Conservation (phyloP, 2,797 vertebrate genomes). For the Prionace glauca region DNA sequence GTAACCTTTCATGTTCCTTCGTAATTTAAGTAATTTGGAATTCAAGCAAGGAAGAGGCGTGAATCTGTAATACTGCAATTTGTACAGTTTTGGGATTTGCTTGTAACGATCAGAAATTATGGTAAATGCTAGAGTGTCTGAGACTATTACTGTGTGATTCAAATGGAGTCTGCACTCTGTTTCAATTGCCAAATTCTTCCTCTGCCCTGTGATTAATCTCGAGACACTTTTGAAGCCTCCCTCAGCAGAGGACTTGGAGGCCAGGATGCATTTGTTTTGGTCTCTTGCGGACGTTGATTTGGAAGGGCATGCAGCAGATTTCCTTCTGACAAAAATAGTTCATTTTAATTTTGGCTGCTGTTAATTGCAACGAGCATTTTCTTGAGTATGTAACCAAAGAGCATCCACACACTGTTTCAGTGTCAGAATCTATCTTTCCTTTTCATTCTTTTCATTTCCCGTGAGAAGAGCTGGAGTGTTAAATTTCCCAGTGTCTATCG, state of each 20-base stretch:
- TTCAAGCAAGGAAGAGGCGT: neutral
- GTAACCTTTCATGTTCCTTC: neutral
- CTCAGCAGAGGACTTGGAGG: conserved; percentile 44
- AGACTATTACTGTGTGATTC: conserved; percentile 42
- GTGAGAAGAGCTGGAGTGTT: neutral
- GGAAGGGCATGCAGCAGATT: conserved; percentile 50
- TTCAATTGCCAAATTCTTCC: conserved; percentile 47
- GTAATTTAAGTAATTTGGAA: neutral
- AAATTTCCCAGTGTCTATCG: neutral
- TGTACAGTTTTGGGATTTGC: neutral
- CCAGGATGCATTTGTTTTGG: conserved; percentile 41
- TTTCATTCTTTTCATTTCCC: neutral
- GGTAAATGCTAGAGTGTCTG: conserved; percentile 40
- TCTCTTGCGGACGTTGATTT: conserved; percentile 38
- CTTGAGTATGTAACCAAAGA: neutral
- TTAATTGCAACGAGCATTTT: conserved; percentile 20
- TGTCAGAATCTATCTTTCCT: neutral
- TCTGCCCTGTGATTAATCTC: conserved; percentile 45
- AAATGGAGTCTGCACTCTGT: conserved; percentile 18
- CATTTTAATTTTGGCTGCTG: neutral
- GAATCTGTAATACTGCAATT: neutral
- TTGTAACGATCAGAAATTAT: conserved; percentile 40
- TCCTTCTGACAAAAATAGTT: conserved; percentile 51
- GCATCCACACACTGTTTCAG: neutral
- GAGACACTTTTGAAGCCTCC: conserved; percentile 10